Evolutionary conservation across 2,888 invertebrate species (phyloP), one percentile per base, ranked within the genome.

Genomic region (Ophion ellenae): DNA sequence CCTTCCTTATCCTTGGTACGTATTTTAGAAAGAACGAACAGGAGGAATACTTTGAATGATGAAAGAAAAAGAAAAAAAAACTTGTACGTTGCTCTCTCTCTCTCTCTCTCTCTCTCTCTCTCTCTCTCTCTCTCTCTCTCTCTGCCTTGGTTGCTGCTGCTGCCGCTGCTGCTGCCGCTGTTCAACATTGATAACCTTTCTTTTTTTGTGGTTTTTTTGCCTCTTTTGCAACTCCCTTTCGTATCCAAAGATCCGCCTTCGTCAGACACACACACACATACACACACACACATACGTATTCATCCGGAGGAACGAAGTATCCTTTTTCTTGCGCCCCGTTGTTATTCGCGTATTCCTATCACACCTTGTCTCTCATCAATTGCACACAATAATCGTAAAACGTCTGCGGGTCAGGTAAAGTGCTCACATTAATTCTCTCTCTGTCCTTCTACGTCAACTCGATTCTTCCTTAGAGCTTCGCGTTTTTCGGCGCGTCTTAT

Each of bases 1-100:
- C 86, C 88, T 88, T 88, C 87, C 87, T 88, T 86, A 85, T 84
- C 86, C 87, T 87, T 85, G 85, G 85, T 88, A 84, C 86, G 85
- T 88, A 85, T 86, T 85, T 85, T 53, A 66, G 32, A 78, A 82
- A 69, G 73, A 61, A 70, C 73, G 47, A 74, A 75, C 17, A 53
- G 77, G 70, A 75, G 45, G 20, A 75, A 79, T 59, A 74, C 20
- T 36, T 11, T 61, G 61, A 75, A 74, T 64, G 53, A 40, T 14
- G 74, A 70, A 74, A 61, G 36, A 82, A 76, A 63, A 66, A 84
- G 78, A 61, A 59, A 57, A 67, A 63, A n/a, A 71, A 78, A 78
- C 73, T 53, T 53, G 79, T 81, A 78, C 69, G 80, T 83, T 78
- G 81, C 87, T 87, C 87, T 87, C 87, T 32, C 32, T 40, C 40